Conservation (phyloP, 2,888 invertebrate species). For the Microchrysa polita region DNA sequence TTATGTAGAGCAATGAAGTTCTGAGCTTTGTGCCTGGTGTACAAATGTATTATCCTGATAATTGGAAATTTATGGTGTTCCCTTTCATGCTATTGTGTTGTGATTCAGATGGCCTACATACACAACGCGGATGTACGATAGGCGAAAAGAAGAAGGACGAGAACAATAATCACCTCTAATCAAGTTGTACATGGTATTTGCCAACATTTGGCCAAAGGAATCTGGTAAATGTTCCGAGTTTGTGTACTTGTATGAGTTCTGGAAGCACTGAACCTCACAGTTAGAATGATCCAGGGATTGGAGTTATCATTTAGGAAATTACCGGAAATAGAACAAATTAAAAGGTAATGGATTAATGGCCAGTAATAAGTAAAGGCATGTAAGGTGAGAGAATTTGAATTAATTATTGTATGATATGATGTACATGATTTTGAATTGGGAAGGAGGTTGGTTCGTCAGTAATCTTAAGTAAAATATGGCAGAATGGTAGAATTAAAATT, state of each 20-base stretch:
- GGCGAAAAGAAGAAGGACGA: slow-evolving; percentile 10
- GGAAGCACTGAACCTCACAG: background rate
- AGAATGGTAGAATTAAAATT: too few relatives aligned
- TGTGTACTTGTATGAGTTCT: background rate
- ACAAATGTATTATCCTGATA: slow-evolving; percentile 49
- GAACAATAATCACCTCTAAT: slow-evolving; percentile 33
- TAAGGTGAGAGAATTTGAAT: slow-evolving; percentile 3
- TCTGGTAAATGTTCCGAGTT: slow-evolving; percentile 12
- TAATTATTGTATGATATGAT: too few relatives aligned
- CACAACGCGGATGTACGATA: background rate
- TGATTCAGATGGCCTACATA: slow-evolving; percentile 3
- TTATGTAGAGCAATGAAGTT: slow-evolving; percentile 47
- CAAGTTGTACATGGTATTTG: slow-evolving; percentile 25
- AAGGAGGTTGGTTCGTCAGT: too few relatives aligned
- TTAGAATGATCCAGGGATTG: background rate
- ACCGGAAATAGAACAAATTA: slow-evolving; percentile 32
- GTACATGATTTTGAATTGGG: too few relatives aligned
- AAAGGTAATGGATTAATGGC: slow-evolving; percentile 36
- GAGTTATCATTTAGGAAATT: background rate
- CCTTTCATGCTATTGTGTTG: slow-evolving; percentile 45
- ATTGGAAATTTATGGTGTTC: slow-evolving; percentile 50
- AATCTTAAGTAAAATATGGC: too few relatives aligned
- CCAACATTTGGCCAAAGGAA: background rate
- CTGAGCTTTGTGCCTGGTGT: slow-evolving; percentile 48
- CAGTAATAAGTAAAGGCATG: slow-evolving; percentile 15